Base-by-base conservation (phyloP, 2,797 vertebrate species). In the Anas flavirostris region DNA sequence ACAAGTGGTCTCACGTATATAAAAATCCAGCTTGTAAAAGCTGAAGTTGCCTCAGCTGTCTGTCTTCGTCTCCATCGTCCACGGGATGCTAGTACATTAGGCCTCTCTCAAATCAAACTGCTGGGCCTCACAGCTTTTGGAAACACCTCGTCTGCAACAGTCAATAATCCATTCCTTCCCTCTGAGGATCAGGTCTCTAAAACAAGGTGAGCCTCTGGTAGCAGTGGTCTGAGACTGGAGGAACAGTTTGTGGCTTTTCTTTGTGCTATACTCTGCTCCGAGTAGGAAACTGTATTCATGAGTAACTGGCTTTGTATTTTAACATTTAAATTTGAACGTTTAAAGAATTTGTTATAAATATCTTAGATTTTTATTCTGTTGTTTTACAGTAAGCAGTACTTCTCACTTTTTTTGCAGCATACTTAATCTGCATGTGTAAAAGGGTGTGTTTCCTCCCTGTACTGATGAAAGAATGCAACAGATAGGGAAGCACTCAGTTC, bases 131-230 rank as follows among this genome's bases (percentile, higher is more conserved):
- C 99, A 0, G 99, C 99, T 25, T 99, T 99, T 5, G 99, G 99
- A 10, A 99, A 99, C 98, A 99, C 99, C 25, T 99, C 99, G 16
- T 99, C 99, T 46, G 99, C 99, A 73, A 99, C 99, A 0, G 99
- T 99, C 91, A 99, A 99, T 97, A 99, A 99, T 95, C 99, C 99
- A 5, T 99, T 99, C 96, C 98, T 99, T 91, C 99, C 99, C 13
- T 99, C 99, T 23, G 99, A 99, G 98, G 99, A 99, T 97, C 99
- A 99, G 92, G 99, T 99, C 76, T 99, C 99, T 69, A 99, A 99
- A 98, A 99, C 99, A 69, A 99, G 99, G 99, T 99, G 94, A 80
- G 88, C 50, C 60, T 58, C 55, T 58, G 1, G 7, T 31, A n/a
- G 33, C 35, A 18, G 10, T 29, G 58, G 16, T 13, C 31, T 43